Conservation (phyloP, 2,797 vertebrate species). For the Mustela erminea region DNA sequence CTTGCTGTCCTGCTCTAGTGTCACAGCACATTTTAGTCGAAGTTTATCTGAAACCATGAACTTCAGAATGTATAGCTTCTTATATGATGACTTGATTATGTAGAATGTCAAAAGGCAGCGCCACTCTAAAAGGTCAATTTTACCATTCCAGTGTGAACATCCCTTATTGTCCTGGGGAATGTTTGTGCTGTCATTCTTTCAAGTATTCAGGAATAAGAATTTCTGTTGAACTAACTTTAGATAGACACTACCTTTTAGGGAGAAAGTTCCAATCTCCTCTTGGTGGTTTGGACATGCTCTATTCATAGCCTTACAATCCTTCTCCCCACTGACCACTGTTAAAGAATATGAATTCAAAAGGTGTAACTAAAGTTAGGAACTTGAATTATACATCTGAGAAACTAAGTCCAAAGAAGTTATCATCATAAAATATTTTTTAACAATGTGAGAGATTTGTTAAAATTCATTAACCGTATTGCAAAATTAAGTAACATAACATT, state of each 20-base stretch:
- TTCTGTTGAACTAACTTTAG: background rate
- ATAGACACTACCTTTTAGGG: background rate
- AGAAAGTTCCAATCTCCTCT: background rate
- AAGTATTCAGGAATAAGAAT: background rate
- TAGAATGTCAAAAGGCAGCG: background rate
- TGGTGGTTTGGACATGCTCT: background rate
- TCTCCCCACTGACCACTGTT: background rate
- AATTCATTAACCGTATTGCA: background rate
- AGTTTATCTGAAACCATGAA: background rate
- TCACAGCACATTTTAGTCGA: background rate
- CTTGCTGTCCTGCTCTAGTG: background rate
- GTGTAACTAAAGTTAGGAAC: background rate
- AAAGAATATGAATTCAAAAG: conserved; percentile 13
- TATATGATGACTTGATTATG: background rate
- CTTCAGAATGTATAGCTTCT: background rate
- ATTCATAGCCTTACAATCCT: background rate
- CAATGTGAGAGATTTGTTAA: conserved; percentile 8
- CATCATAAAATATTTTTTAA: background rate
- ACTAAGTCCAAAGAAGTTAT: background rate
- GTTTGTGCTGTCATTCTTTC: background rate
- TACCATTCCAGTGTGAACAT: background rate
- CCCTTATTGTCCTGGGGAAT: background rate
- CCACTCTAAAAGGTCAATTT: background rate
- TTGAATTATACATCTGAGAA: background rate
- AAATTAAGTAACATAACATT: conserved; percentile 4